A percentile compares a stretch with the other conserved stretches of the same genome.
Evolutionary conservation across 1,140 invertebrate genomes (phyloP).

Genomic region (Drosophila funebris): DNA sequence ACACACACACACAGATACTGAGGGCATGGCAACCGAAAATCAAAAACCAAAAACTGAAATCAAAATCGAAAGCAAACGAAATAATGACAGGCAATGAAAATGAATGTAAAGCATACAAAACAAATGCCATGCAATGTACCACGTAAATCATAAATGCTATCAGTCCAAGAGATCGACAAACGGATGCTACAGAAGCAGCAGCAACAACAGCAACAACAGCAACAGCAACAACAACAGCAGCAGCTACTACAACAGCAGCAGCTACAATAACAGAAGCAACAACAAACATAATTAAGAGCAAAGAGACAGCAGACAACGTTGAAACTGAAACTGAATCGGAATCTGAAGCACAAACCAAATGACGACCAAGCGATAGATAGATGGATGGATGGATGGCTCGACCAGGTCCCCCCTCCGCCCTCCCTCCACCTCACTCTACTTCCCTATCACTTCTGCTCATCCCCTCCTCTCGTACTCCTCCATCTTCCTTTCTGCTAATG

Average conservation of each 20-base stretch:
- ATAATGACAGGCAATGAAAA: constrained; percentile 79
- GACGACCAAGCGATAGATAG: constrained; percentile 62
- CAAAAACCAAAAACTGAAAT: constrained; percentile 50
- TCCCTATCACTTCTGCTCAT: background rate
- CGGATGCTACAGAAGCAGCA: constrained; percentile 67
- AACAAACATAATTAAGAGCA: constrained; percentile 77
- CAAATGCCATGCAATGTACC: constrained; percentile 73
- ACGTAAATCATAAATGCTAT: constrained; percentile 81
- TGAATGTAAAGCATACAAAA: constrained; percentile 67
- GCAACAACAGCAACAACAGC: constrained; percentile 10
- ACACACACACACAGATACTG: constrained; percentile 5
- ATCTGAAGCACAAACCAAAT: constrained; percentile 45
- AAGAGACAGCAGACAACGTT: constrained; percentile 39
- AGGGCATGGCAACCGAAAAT: constrained; percentile 36
- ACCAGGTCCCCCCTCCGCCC: background rate
- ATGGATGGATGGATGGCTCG: constrained; percentile 28
- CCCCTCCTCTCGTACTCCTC: background rate
- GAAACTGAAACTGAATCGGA: constrained; percentile 17
- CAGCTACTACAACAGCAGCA: too few species aligned
- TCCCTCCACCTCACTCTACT: background rate
- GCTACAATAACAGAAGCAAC: constrained; percentile 7
- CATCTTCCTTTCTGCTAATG: constrained; percentile 24
- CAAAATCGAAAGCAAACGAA: constrained; percentile 70
- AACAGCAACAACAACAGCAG: constrained; percentile 49
- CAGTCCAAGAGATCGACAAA: constrained; percentile 72